These are phyloP conservation scores for Pseudomyrmex gracilis DNA, from an alignment of 1,140 invertebrate species.

Conservation along the genomic window DNA sequence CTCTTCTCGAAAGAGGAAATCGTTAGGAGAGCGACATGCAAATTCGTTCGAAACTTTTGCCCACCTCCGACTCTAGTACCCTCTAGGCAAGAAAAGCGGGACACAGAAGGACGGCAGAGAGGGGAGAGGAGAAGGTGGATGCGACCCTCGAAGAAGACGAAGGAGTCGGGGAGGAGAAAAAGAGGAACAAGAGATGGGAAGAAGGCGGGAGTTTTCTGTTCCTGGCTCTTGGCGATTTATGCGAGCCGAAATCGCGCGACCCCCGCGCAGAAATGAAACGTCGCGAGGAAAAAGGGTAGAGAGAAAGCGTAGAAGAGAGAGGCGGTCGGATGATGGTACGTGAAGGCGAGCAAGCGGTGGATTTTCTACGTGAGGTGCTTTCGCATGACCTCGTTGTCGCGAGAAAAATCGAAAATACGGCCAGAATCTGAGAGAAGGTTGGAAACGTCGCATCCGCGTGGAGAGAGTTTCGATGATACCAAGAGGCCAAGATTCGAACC, in stretches of 20 bases:
- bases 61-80: constrained; percentile 67
- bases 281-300: constrained; percentile 57
- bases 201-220: constrained; percentile 72
- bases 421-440: constrained; percentile 29
- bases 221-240: constrained; percentile 74
- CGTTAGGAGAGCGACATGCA: constrained; percentile 78
- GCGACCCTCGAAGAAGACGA: constrained; percentile 63
- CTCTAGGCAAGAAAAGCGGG: constrained; percentile 73
- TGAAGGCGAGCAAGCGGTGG: constrained; percentile 32
- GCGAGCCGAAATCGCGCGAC: constrained; percentile 66
- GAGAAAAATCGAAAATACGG: constrained; percentile 60
- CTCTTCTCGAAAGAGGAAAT: constrained; percentile 74
- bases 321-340: constrained; percentile 23
- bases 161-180: constrained; percentile 16
- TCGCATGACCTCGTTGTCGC: constrained; percentile 62
- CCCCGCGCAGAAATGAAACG: constrained; percentile 69
- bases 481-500: constrained; percentile 30
- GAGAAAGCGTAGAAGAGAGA: constrained; percentile 1
- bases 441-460: background rate
- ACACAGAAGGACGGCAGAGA: constrained; percentile 34
- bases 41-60: constrained; percentile 76
- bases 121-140: background rate
- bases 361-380: constrained; percentile 68
- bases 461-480: background rate
- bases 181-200: constrained; percentile 56